Percentiles rank a stretch among this genome's conserved stretches.
Evolutionary conservation across 2,113 vertebrate species (phyloP).

Genomic region (Theropithecus gelada): DNA sequence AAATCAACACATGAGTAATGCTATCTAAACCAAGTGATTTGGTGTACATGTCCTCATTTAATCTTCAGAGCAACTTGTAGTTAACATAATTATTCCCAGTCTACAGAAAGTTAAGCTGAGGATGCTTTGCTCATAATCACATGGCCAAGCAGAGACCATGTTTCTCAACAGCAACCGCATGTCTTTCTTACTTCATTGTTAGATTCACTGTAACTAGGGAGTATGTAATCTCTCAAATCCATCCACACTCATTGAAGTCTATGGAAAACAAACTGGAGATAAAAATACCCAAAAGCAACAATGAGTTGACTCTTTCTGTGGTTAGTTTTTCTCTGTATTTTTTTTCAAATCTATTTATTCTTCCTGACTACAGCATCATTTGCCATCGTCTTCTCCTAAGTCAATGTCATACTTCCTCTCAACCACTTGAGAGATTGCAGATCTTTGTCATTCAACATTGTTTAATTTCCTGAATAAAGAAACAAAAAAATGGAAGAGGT

Average conservation of each 20-base stretch:
- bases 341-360: background rate
- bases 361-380: background rate
- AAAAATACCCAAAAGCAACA: background rate
- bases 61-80: background rate
- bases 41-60: background rate
- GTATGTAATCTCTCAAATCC: background rate
- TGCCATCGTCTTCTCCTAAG: background rate
- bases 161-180: background rate
- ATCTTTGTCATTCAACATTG: slow-evolving; percentile 12
- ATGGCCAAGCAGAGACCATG: background rate
- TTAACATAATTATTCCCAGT: background rate
- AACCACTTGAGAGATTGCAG: background rate
- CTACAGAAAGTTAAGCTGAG: background rate
- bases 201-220: background rate
- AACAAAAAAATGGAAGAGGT: background rate
- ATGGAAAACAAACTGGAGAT: background rate
- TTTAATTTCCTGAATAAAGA: slow-evolving; percentile 67
- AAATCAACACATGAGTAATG: background rate
- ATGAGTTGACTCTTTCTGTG: background rate
- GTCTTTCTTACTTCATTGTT: background rate
- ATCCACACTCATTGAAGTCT: background rate
- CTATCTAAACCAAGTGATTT: background rate
- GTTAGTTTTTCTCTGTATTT: background rate
- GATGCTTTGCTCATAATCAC: background rate
- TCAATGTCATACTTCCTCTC: background rate